Percentiles rank a stretch among this genome's conserved stretches.
Evolutionary conservation across 2,888 invertebrate species (phyloP).

Genomic region (Cheilosia vulpina): DNA sequence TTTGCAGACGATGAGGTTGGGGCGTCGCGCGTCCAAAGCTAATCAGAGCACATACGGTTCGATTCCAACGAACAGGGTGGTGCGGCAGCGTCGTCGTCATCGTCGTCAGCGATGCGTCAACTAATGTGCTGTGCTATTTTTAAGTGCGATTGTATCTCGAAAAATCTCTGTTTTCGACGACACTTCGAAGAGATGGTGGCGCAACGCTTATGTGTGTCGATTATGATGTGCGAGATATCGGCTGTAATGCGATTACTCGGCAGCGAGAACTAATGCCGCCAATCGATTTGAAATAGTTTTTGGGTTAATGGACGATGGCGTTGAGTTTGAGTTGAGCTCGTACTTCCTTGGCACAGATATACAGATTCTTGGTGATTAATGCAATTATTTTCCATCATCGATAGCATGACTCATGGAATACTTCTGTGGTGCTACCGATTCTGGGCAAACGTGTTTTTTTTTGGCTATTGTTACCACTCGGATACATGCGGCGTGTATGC

Average conservation of each 20-base stretch:
- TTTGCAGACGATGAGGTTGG: constrained; percentile 25
- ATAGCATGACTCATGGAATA: constrained; percentile 3
- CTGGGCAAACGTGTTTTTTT: constrained; percentile 26
- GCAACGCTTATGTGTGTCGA: constrained; percentile 31
- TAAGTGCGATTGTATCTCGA: constrained; percentile 16
- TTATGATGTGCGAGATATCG: constrained; percentile 26
- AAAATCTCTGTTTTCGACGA: constrained; percentile 24
- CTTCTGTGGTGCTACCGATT: constrained; percentile 1
- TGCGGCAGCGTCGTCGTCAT: no score
- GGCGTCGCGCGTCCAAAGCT: constrained; percentile 23
- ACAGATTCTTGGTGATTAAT: constrained; percentile 12
- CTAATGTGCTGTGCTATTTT: constrained; percentile 32
- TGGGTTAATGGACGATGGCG: constrained; percentile 65
- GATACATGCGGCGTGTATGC: constrained; percentile 7
- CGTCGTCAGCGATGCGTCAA: constrained; percentile 66
- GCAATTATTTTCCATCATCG: background rate
- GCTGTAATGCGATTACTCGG: constrained; percentile 8
- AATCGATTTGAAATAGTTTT: constrained; percentile 41
- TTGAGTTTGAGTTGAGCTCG: constrained; percentile 18
- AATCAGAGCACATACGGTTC: constrained; percentile 67
- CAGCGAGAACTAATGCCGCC: constrained; percentile 57
- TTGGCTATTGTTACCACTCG: constrained; percentile 9
- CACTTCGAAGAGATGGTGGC: constrained; percentile 13
- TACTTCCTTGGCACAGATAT: constrained; percentile 65
- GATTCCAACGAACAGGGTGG: constrained; percentile 46